Evolutionary conservation across 2,797 vertebrate species (phyloP).

Genomic region (Dipus sagitta): DNA sequence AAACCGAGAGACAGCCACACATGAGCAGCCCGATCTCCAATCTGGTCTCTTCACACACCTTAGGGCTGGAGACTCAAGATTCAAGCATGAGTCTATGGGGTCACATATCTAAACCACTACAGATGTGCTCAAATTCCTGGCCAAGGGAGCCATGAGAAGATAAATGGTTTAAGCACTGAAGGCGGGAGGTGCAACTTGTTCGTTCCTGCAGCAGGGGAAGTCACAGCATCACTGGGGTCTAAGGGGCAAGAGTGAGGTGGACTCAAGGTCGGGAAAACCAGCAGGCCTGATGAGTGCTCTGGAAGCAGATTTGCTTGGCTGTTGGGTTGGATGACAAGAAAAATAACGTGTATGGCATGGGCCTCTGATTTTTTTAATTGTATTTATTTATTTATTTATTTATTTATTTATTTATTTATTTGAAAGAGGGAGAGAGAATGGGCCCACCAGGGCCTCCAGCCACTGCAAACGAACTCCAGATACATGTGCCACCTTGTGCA

Average conservation of each 20-base stretch:
- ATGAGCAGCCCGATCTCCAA: too few species aligned
- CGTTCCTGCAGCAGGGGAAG: background rate
- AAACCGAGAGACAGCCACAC: background rate
- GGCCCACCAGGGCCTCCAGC: too few species aligned
- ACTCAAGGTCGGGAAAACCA: background rate
- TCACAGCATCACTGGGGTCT: background rate
- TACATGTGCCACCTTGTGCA: too few species aligned
- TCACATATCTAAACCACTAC: background rate
- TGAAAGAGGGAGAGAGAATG: too few species aligned
- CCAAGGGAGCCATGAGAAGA: background rate
- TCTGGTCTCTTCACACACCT: background rate
- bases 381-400: too few species aligned
- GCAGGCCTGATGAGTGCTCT: background rate
- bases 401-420: too few species aligned
- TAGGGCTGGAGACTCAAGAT: background rate
- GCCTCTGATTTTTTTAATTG: too few species aligned
- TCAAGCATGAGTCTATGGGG: background rate
- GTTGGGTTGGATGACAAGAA: too few species aligned
- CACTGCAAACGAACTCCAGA: too few species aligned
- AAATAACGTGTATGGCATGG: too few species aligned
- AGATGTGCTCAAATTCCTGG: background rate
- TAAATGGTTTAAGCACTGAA: background rate
- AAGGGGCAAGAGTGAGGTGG: too few species aligned
- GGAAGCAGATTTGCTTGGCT: background rate
- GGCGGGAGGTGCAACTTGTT: background rate